Conservation (phyloP, 1,140 invertebrate genomes). For the Maniola jurtina region DNA sequence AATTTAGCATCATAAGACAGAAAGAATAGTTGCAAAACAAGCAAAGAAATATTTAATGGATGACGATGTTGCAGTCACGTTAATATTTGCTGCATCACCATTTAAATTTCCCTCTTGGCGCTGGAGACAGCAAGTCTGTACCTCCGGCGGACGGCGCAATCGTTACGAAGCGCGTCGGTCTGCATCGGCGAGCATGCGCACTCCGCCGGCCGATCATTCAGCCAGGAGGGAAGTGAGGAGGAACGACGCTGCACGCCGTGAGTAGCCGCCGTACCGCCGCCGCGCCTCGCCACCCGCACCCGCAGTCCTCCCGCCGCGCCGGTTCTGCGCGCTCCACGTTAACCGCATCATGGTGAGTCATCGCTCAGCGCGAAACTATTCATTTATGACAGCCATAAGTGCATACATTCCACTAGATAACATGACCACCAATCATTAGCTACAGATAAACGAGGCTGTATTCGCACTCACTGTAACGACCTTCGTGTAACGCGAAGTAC, state of each 20-base stretch:
- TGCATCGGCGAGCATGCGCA: slow-evolving; percentile 74
- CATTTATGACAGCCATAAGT: slow-evolving; percentile 60
- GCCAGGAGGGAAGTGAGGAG: slow-evolving; percentile 63
- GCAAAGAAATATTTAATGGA: slow-evolving; percentile 11
- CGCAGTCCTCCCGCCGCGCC: slow-evolving; percentile 71
- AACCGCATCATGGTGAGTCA: slow-evolving; percentile 77
- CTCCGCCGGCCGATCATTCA: slow-evolving; percentile 41
- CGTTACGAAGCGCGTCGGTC: slow-evolving; percentile 70
- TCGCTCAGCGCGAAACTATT: slow-evolving; percentile 69
- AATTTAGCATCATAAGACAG: slow-evolving; percentile 1
- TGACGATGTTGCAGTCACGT: slow-evolving; percentile 44
- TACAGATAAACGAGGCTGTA: not conserved
- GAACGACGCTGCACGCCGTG: slow-evolving; percentile 50
- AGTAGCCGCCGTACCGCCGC: slow-evolving; percentile 49
- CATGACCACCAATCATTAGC: slow-evolving; percentile 12
- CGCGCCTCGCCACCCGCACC: slow-evolving; percentile 52
- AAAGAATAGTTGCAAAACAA: slow-evolving; percentile 17
- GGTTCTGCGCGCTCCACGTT: slow-evolving; percentile 65
- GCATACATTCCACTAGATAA: slow-evolving; percentile 13
- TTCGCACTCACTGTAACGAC: slow-evolving; percentile 1
- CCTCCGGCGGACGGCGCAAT: slow-evolving; percentile 60
- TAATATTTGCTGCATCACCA: slow-evolving; percentile 57
- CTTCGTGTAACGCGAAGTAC: slow-evolving; percentile 8
- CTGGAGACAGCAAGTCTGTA: slow-evolving; percentile 72
- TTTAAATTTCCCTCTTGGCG: slow-evolving; percentile 67